A percentile compares a stretch with the other conserved stretches of the same genome.
phyloP scores from a whole-genome alignment of 2,888 invertebrate genomes.

The Orgyia antiqua region DNA sequence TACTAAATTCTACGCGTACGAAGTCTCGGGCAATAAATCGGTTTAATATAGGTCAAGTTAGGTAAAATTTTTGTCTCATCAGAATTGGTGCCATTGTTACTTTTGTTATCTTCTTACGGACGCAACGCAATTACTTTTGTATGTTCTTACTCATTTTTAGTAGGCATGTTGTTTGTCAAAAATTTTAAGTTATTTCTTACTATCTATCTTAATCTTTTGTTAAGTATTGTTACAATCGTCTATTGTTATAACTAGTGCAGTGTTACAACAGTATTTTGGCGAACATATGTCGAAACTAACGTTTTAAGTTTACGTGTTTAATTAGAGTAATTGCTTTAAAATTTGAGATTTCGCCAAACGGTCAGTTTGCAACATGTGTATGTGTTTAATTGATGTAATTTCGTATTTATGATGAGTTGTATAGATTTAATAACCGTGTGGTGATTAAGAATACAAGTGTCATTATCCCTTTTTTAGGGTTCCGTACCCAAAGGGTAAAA shows the following conservation, averaged over 20 bases:
- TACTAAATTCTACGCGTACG: no score
- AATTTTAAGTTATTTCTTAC: slow-evolving; percentile 19
- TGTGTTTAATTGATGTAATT: neutral
- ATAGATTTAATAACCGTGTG: no score
- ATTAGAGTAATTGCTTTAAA: slow-evolving; percentile 22
- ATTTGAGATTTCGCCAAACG: slow-evolving; percentile 15
- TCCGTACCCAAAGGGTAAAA: no score
- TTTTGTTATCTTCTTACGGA: slow-evolving; percentile 13
- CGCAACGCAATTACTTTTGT: slow-evolving; percentile 11
- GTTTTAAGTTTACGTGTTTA: slow-evolving; percentile 23
- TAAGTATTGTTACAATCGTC: slow-evolving; percentile 24
- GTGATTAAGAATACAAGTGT: no score
- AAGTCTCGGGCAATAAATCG: no score
- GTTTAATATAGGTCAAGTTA: no score
- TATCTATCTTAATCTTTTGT: slow-evolving; percentile 24
- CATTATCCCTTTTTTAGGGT: no score
- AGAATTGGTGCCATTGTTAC: neutral
- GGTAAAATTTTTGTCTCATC: no score
- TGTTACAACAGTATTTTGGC: slow-evolving; percentile 20
- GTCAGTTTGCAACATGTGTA: slow-evolving; percentile 7
- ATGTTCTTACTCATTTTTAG: slow-evolving; percentile 19
- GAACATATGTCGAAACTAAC: slow-evolving; percentile 19
- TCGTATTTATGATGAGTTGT: slow-evolving; percentile 1
- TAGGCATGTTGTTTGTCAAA: slow-evolving; percentile 18
- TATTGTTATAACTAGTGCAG: slow-evolving; percentile 24